phyloP scores from a whole-genome alignment of 2,797 vertebrate species.

The Myripristis murdjan region DNA sequence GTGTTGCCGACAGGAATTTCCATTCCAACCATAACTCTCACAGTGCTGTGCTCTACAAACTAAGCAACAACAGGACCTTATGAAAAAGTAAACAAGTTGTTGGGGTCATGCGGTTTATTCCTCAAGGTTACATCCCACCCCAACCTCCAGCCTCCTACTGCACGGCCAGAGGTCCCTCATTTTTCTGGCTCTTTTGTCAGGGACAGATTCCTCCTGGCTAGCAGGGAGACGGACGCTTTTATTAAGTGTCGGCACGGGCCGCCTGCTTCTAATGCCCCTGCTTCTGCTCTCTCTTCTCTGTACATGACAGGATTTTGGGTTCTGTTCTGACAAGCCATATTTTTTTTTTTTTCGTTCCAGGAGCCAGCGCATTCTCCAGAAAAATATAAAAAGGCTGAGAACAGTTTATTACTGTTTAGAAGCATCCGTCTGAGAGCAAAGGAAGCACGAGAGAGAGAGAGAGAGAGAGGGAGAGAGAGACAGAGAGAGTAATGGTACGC shows the following conservation, averaged over 20 bases:
- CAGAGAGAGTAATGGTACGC: slow-evolving; percentile 95
- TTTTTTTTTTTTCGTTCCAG: slow-evolving; percentile 61
- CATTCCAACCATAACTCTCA: slow-evolving; percentile 36
- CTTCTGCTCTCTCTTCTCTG: slow-evolving; percentile 61
- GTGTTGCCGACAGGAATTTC: slow-evolving; percentile 35
- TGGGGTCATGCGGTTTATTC: slow-evolving; percentile 42
- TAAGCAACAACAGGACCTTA: slow-evolving; percentile 35
- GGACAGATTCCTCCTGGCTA: slow-evolving; percentile 87
- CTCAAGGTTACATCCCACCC: slow-evolving; percentile 87
- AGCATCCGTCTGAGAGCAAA: slow-evolving; percentile 88
- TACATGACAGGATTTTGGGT: slow-evolving; percentile 86
- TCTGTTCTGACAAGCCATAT: slow-evolving; percentile 87
- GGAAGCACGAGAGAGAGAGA: slow-evolving; percentile 83
- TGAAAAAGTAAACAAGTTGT: slow-evolving; percentile 59
- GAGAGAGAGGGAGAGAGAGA: slow-evolving; percentile 85
- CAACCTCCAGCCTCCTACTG: slow-evolving; percentile 60
- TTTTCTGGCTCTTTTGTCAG: slow-evolving; percentile 89
- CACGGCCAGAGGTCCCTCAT: slow-evolving; percentile 81
- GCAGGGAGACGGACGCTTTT: slow-evolving; percentile 87
- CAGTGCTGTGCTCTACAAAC: slow-evolving; percentile 24
- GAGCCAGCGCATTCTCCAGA: slow-evolving; percentile 42
- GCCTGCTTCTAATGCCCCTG: slow-evolving; percentile 85
- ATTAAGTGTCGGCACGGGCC: slow-evolving; percentile 88
- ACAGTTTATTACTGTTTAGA: slow-evolving; percentile 94
- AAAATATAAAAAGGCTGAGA: slow-evolving; percentile 18